Evolutionary conservation across 2,888 invertebrate genomes (phyloP).

Genomic region (Cylloceria caligata): DNA sequence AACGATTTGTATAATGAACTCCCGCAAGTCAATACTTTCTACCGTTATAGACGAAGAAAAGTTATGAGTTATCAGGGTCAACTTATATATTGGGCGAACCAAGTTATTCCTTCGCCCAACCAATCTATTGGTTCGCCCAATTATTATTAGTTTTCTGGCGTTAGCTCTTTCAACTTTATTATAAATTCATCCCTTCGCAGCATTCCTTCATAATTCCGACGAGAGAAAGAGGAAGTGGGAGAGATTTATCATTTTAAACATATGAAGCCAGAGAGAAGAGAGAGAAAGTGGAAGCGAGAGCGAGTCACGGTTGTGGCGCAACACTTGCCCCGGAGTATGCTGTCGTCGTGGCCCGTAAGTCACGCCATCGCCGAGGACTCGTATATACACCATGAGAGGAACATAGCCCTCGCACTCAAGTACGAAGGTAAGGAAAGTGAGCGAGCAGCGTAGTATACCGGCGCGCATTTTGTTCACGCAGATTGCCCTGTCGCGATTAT

Average conservation of each 20-base stretch:
- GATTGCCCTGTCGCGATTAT: constrained; percentile 78
- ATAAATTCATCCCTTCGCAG: too few species aligned
- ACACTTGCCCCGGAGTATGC: constrained; percentile 51
- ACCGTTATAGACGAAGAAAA: too few species aligned
- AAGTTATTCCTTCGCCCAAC: too few species aligned
- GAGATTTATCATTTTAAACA: constrained; percentile 79
- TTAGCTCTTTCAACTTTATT: too few species aligned
- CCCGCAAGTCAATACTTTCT: too few species aligned
- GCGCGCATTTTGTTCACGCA: constrained; percentile 74
- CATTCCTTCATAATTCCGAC: too few species aligned
- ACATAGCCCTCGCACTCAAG: constrained; percentile 34
- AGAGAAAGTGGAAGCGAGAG: constrained; percentile 8
- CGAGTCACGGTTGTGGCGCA: constrained; percentile 44
- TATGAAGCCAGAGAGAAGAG: constrained; percentile 75
- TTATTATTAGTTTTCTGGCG: too few species aligned
- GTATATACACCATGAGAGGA: constrained; percentile 49
- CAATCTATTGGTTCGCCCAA: too few species aligned
- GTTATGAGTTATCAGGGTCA: too few species aligned
- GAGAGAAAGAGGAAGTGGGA: constrained; percentile 50
- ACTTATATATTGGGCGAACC: too few species aligned
- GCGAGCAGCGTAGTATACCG: constrained; percentile 37
- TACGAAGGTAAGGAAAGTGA: constrained; percentile 55
- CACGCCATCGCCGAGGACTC: constrained; percentile 72
- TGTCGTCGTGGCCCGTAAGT: constrained; percentile 77
- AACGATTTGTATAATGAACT: too few species aligned